phyloP scores from a whole-genome alignment of 2,888 invertebrate genomes.

The Microctonus hyperodae region DNA sequence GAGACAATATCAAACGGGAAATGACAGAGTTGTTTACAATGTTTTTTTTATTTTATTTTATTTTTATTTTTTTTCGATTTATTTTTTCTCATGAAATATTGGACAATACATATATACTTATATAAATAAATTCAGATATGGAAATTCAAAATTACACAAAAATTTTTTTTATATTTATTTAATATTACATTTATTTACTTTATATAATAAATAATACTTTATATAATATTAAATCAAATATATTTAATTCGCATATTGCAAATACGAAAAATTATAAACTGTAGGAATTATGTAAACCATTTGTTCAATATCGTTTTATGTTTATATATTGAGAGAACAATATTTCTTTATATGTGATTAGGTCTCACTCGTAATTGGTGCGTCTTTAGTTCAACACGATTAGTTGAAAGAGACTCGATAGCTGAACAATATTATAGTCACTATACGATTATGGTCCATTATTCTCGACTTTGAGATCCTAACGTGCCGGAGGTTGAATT shows the following conservation, averaged over 20 bases:
- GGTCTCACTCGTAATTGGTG: neutral
- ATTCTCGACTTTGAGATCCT: slow-evolving; percentile 18
- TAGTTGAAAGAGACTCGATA: neutral
- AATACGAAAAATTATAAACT: too few species aligned
- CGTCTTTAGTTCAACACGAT: slow-evolving; percentile 10
- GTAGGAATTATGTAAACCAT: neutral
- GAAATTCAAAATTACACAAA: neutral
- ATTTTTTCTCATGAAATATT: neutral
- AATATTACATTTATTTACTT: too few species aligned
- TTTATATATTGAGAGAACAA: neutral
- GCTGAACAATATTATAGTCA: neutral
- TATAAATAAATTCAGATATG: neutral
- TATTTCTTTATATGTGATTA: neutral
- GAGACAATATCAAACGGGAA: neutral
- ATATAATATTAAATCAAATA: too few species aligned
- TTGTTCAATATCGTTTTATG: neutral
- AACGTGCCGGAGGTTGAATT: neutral
- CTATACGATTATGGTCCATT: slow-evolving; percentile 13
- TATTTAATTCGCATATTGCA: too few species aligned
- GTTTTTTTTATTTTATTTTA: too few species aligned
- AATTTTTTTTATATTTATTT: too few species aligned
- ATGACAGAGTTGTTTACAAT: neutral
- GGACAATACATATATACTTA: too few species aligned
- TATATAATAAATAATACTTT: too few species aligned
- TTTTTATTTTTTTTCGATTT: neutral